These are phyloP conservation scores for Gopherus evgoodei DNA, from an alignment of 2,113 vertebrate genomes.

Conservation along the genomic window DNA sequence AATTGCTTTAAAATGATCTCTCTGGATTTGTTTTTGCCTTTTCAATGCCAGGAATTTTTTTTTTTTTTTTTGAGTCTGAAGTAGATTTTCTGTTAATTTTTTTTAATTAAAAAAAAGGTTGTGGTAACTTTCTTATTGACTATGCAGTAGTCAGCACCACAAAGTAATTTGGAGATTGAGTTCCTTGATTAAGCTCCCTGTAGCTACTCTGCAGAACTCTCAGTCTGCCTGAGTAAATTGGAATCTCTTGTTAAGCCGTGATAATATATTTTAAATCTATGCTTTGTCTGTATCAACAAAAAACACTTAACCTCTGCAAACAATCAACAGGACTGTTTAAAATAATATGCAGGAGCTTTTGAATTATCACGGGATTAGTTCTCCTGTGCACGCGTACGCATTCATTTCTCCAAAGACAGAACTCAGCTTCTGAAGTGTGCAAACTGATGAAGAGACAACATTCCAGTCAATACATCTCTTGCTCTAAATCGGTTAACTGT, in stretches of 20 bases:
- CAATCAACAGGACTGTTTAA: conserved; percentile 6
- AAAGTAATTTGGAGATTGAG: background rate
- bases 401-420: conserved; percentile 4
- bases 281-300: conserved; percentile 18
- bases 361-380: background rate
- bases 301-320: background rate
- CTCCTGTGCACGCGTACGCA: background rate
- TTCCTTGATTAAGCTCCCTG: background rate
- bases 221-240: background rate
- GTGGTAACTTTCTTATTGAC: background rate
- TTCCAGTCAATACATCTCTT: conserved; percentile 2
- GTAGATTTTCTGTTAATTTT: background rate
- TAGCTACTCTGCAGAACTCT: background rate
- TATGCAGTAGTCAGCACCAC: background rate
- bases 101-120: background rate
- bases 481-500: conserved; percentile 53
- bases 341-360: background rate
- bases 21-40: background rate
- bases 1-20: background rate
- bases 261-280: background rate
- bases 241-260: background rate
- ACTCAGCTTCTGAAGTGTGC: background rate
- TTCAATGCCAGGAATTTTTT: background rate
- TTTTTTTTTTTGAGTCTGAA: background rate
- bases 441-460: background rate